Evolutionary conservation across 2,113 vertebrate species (phyloP), one percentile per base, ranked within the genome.

Genomic region (Ovis canadensis): DNA sequence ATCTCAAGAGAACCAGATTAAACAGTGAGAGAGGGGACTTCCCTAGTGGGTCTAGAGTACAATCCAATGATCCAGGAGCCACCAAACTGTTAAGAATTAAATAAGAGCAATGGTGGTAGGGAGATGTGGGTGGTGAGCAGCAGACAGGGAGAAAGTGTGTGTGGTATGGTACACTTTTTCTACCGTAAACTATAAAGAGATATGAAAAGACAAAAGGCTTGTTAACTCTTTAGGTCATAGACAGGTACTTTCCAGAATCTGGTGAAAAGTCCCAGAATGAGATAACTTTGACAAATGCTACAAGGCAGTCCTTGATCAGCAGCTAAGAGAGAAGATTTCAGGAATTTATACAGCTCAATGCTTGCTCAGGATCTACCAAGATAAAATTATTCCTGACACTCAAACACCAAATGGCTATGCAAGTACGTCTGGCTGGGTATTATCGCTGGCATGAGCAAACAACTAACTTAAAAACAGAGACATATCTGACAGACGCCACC

Each of bases 301-400:
- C 14, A 31, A 50, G n/a, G 55, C 29, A 91, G 55, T 29, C 43
- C 45, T 33, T 54, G 25, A 85, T 64, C 36, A 57, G 71, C 1
- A 21, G 45, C 50, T 40, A 31, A 74, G 52, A 86, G 36, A 45
- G 54, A 86, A 33, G 29, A 82, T 4, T 91, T 74, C 31, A 62
- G 21, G 33, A 82, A 92, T 92, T 78, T 55, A 64, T 64, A 57
- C 7, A 80, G 74, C 17, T 94, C 27, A 8, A 3, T n/a, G 23
- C 21, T 16, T n/a, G 45, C n/a, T 92, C 14, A 43, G 0, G 25
- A 92, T 48, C 67, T 48, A 67, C 12, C 45, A n/a, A 94, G 89
- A 90, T 36, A 80, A 87, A 94, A 82, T 57, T 71, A 67, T 57
- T 60, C 21, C 31, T 74, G 19, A 84, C 19, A 36, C 25, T 60